These are phyloP conservation scores for Drosophila mayri DNA, from an alignment of 1,140 invertebrate species.

Conservation along the genomic window DNA sequence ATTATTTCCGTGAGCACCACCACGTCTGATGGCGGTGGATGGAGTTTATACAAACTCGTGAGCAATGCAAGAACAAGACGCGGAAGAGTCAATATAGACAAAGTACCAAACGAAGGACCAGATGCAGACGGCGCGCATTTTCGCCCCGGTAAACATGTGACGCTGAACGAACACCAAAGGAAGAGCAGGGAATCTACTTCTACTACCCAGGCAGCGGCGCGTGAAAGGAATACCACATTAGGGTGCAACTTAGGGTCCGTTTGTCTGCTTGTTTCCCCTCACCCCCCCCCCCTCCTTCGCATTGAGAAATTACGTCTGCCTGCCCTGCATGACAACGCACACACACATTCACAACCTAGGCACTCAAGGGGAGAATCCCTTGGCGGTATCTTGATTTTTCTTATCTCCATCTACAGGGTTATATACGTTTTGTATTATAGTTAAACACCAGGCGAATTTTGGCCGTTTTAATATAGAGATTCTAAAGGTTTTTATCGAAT, in stretches of 20 bases:
- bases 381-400: slow-evolving; percentile 18
- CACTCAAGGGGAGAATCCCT: slow-evolving; percentile 7
- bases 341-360: slow-evolving; percentile 18
- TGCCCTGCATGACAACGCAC: slow-evolving; percentile 20
- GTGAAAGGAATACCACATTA: slow-evolving; percentile 44
- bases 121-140: slow-evolving; percentile 40
- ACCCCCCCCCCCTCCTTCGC: slow-evolving; percentile 13
- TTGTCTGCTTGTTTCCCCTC: slow-evolving; percentile 5
- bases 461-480: neutral
- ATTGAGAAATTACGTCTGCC: slow-evolving; percentile 29
- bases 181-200: slow-evolving; percentile 20
- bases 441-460: neutral
- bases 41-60: neutral
- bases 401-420: neutral
- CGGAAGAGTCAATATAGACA: slow-evolving; percentile 23
- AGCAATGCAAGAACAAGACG: slow-evolving; percentile 1
- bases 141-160: slow-evolving; percentile 39
- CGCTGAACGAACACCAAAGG: slow-evolving; percentile 10
- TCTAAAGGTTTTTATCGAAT: neutral
- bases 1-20: slow-evolving; percentile 6
- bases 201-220: slow-evolving; percentile 42
- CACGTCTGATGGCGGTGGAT: neutral
- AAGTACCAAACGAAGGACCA: slow-evolving; percentile 15
- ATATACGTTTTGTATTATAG: neutral
- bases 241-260: slow-evolving; percentile 60